phyloP scores from a whole-genome alignment of 2,888 invertebrate species.

The Ochropacha duplaris region DNA sequence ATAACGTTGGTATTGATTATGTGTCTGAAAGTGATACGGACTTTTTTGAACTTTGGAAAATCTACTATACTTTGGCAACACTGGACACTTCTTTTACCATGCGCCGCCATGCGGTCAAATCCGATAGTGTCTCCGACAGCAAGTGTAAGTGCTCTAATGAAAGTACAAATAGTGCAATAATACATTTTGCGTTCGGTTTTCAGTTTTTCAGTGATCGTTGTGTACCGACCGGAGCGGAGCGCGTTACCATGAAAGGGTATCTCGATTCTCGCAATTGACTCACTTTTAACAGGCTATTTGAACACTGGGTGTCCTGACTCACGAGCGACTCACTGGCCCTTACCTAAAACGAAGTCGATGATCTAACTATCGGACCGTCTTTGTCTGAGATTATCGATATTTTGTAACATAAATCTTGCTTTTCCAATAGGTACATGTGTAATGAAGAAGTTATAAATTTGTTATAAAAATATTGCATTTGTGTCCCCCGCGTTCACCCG shows the following conservation, averaged over 20 bases:
- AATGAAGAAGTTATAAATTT: too few relatives aligned
- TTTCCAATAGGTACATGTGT: too few relatives aligned
- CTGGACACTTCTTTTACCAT: too few relatives aligned
- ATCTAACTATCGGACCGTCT: slow-evolving; percentile 32
- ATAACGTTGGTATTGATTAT: too few relatives aligned
- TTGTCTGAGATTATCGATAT: slow-evolving; percentile 9
- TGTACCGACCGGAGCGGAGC: slow-evolving; percentile 8
- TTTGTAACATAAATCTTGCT: background rate
- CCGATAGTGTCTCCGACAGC: background rate
- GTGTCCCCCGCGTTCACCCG: too few relatives aligned
- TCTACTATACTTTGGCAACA: too few relatives aligned
- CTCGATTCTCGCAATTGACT: slow-evolving; percentile 29
- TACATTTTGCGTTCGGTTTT: slow-evolving; percentile 3
- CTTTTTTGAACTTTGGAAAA: too few relatives aligned
- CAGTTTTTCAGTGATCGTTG: background rate
- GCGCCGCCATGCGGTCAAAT: background rate
- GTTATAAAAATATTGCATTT: too few relatives aligned
- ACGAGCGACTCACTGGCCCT: slow-evolving; percentile 33
- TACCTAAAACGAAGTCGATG: slow-evolving; percentile 31
- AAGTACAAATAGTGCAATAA: background rate
- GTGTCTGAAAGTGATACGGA: too few relatives aligned
- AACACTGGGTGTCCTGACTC: slow-evolving; percentile 25
- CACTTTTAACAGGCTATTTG: slow-evolving; percentile 17
- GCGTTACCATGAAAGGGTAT: slow-evolving; percentile 31
- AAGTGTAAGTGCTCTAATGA: background rate